phyloP scores from a whole-genome alignment of 2,888 invertebrate species.

The Conus canariensis region DNA sequence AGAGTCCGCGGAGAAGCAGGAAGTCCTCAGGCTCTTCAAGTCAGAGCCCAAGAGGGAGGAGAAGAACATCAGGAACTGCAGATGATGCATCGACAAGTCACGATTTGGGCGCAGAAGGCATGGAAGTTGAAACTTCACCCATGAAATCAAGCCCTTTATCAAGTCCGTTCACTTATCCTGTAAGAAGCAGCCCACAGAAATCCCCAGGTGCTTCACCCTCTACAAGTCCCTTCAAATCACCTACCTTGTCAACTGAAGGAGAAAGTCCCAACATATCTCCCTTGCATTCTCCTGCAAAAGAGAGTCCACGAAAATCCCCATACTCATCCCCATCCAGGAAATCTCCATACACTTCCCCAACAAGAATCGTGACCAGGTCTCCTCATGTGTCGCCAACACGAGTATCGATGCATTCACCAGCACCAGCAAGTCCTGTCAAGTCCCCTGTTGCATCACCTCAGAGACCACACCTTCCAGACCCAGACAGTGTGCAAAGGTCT shows the following conservation, averaged over 20 bases:
- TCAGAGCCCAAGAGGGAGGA: conserved; percentile 24
- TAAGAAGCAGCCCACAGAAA: conserved; percentile 8
- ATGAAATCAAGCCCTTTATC: neutral
- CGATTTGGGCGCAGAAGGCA: neutral
- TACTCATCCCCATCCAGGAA: conserved; percentile 20
- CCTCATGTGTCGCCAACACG: neutral
- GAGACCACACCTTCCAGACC: neutral
- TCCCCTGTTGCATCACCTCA: neutral
- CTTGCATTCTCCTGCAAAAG: neutral
- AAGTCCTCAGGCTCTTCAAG: conserved; percentile 11
- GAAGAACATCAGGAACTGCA: neutral
- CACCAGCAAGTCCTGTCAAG: neutral
- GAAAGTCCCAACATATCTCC: neutral
- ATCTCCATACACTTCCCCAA: conserved; percentile 5
- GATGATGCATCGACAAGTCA: neutral
- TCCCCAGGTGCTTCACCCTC: neutral
- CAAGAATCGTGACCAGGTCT: neutral
- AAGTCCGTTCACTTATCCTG: conserved; percentile 5
- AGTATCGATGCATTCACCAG: neutral
- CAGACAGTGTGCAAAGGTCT: neutral
- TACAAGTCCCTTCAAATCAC: conserved; percentile 4
- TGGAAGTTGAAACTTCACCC: neutral
- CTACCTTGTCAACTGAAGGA: neutral
- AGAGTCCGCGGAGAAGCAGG: conserved; percentile 28
- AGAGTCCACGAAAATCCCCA: neutral